Percentiles rank a stretch among this genome's conserved stretches.
Conservation (phyloP, 2,797 vertebrate genomes). For the Heteromormyrus szaboi region DNA sequence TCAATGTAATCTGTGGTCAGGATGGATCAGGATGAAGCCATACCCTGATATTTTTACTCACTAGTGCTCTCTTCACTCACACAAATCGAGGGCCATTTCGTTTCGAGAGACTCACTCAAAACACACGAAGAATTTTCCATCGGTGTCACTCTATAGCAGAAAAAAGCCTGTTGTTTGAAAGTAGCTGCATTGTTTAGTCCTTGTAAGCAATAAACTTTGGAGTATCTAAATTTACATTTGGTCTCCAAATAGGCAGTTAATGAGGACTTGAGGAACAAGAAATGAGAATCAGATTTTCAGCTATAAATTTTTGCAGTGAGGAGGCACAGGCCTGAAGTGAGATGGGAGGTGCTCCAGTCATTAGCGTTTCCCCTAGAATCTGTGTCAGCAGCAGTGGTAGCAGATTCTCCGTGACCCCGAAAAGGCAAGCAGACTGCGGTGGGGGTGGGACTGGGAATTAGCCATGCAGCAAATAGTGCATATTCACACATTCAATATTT, state of each 20-base stretch:
- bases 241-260: conserved; percentile 25
- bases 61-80: neutral
- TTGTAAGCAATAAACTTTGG: neutral
- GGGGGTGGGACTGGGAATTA: neutral
- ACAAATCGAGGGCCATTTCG: neutral
- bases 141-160: neutral
- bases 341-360: neutral
- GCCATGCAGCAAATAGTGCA: neutral
- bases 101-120: conserved; percentile 1
- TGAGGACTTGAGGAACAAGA: conserved; percentile 58
- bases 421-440: neutral
- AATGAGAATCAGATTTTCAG: conserved; percentile 46
- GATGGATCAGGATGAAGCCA: neutral
- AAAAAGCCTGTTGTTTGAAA: neutral
- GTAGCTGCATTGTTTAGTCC: neutral
- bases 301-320: conserved; percentile 50
- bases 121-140: neutral
- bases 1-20: conserved; percentile 15
- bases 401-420: conserved; percentile 42
- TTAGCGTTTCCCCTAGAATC: neutral
- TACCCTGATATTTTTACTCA: conserved; percentile 13
- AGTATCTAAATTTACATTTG: neutral
- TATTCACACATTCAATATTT: neutral
- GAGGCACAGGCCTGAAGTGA: conserved; percentile 44
- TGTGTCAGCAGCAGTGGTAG: neutral